Evolutionary conservation across 2,113 vertebrate genomes (phyloP), one percentile per base, ranked within the genome.

Genomic region (Conger conger): DNA sequence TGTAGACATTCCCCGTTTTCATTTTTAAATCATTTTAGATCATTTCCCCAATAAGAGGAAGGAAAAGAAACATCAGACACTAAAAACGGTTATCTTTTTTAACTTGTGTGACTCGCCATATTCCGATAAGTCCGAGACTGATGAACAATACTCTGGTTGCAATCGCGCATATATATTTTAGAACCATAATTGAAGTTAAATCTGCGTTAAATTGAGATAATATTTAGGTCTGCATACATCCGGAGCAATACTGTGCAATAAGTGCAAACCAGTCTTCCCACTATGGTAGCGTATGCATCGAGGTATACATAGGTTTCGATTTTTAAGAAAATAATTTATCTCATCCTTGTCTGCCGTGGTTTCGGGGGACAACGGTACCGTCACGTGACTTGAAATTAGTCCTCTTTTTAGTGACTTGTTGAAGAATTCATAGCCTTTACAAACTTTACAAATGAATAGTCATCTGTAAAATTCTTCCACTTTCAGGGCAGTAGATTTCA

Each of bases 1-100:
- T 99, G 93, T 97, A 97, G 89, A 97, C 97, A 88, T 96, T 86
- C 87, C 97, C 97, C 45, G 93, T 94, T 84, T 96, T 94, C 79
- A 94, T 93, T 92, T 92, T 97, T 86, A 99, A 93, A n/a, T n/a
- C n/a, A 0, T 96, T 97, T 83, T 97, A 89, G 82, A 95, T 94
- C 68, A 96, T 96, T 92, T 99, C 98, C 90, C 95, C 88, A 79
- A 96, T 87, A 0, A 97, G 95, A 81, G 95, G 93, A 16, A 98
- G 90, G 73, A 96, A 96, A 80, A 98, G 95, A 77, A 97, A 83
- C 2, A 96, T 95, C 8, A 99, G 94, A 82, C 97, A 87, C 97
- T 96, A 99, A 93, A 95, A 99, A 17, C 40, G 87, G 1, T 30
- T 85, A 38, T 97, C 94, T 36, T 95, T 83, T 93, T 96, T 97